Conservation (phyloP, 2,113 vertebrate species). For the Labeo rohita region DNA sequence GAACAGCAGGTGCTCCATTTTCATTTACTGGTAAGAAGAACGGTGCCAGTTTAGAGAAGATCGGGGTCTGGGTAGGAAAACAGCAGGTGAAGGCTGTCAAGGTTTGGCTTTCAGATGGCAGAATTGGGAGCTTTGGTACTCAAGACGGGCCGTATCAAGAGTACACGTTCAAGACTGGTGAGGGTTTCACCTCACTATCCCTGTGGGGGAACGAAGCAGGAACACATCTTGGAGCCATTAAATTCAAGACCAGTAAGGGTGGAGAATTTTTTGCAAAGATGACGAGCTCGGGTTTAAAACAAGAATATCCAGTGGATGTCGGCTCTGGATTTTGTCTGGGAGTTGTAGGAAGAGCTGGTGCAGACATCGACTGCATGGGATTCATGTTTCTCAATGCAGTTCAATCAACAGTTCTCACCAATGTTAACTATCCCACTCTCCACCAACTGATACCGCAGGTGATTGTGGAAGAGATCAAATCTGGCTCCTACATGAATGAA, state of each 20-base stretch:
- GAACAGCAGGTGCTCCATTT: neutral
- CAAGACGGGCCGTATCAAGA: neutral
- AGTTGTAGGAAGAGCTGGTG: slow-evolving; percentile 7
- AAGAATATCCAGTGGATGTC: slow-evolving; percentile 45
- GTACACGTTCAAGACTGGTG: slow-evolving; percentile 49
- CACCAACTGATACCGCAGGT: slow-evolving; percentile 31
- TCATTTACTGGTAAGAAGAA: slow-evolving; percentile 30
- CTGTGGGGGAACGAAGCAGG: slow-evolving; percentile 58
- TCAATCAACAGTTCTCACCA: slow-evolving; percentile 29
- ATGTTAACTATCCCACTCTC: slow-evolving; percentile 54
- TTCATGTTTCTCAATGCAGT: slow-evolving; percentile 56
- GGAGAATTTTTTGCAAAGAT: slow-evolving; percentile 49
- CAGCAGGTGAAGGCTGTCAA: slow-evolving; percentile 50
- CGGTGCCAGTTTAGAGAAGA: slow-evolving; percentile 49
- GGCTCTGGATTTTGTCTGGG: slow-evolving; percentile 60
- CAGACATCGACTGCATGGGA: slow-evolving; percentile 44
- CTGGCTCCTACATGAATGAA: slow-evolving; percentile 11
- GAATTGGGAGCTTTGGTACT: slow-evolving; percentile 22
- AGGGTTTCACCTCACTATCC: slow-evolving; percentile 55
- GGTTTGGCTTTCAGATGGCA: slow-evolving; percentile 51
- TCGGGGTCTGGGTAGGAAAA: slow-evolving; percentile 49
- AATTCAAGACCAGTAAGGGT: slow-evolving; percentile 46
- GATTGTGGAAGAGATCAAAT: slow-evolving; percentile 45
- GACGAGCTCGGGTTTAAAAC: slow-evolving; percentile 36
- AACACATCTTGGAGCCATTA: slow-evolving; percentile 56